Percentiles rank a stretch among this genome's conserved stretches.
Conservation (phyloP, 2,113 vertebrate species). For the Antechinus stuartii region DNA sequence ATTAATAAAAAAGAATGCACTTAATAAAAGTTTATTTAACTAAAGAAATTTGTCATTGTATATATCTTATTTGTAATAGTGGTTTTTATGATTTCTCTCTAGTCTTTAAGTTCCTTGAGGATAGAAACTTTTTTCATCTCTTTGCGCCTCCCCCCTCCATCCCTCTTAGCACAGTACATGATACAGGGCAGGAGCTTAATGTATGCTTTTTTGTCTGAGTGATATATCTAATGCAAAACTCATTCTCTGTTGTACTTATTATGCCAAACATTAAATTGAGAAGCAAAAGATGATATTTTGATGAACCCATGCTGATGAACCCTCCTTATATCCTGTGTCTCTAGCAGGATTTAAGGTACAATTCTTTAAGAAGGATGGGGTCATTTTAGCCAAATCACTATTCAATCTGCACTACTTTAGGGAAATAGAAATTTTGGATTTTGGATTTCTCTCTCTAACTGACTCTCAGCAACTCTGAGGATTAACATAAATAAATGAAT, state of each 20-base stretch:
- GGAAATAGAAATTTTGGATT: constrained; percentile 42
- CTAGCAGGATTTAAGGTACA: background rate
- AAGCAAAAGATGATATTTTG: background rate
- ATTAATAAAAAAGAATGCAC: too few species aligned
- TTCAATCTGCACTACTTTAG: background rate
- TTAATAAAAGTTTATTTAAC: too few species aligned
- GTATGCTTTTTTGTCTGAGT: background rate
- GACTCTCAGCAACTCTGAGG: constrained; percentile 60
- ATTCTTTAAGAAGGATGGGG: constrained; percentile 41
- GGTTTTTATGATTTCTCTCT: too few species aligned
- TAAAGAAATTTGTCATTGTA: too few species aligned
- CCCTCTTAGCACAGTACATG: background rate
- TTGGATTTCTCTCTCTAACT: constrained; percentile 52
- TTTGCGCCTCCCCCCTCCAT: too few species aligned
- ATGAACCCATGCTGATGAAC: background rate
- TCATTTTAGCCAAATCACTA: constrained; percentile 34
- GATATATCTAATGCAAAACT: background rate
- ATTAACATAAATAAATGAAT: constrained; percentile 68
- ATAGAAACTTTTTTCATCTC: too few species aligned
- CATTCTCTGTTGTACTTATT: background rate
- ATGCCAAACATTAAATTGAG: background rate
- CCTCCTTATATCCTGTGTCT: background rate
- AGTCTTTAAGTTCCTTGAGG: too few species aligned
- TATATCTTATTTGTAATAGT: too few species aligned
- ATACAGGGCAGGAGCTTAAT: background rate